Evolutionary conservation across 1,140 invertebrate genomes (phyloP).

Genomic region (Drosophila lini): DNA sequence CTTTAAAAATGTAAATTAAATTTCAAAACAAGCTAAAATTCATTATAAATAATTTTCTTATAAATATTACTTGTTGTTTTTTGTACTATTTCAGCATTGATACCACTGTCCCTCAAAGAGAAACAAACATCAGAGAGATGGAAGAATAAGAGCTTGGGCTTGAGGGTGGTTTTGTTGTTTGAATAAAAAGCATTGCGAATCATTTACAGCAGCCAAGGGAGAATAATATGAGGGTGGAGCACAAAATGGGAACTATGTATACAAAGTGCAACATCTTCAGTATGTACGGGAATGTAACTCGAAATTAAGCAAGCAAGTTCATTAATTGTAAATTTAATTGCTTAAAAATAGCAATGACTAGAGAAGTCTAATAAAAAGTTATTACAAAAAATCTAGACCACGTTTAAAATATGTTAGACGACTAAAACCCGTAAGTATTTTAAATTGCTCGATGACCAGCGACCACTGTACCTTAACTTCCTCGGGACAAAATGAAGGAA

Average conservation of each 20-base stretch:
- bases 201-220: constrained; percentile 4
- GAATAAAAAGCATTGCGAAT: constrained; percentile 48
- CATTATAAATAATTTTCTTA: not conserved
- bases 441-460: not conserved
- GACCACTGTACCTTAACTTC: constrained; percentile 7
- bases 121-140: constrained; percentile 2
- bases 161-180: constrained; percentile 29
- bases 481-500: not conserved
- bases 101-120: constrained; percentile 21
- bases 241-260: not conserved
- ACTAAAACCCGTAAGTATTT: not conserved
- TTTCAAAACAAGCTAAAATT: not conserved
- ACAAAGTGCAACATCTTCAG: constrained; percentile 41
- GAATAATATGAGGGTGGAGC: constrained; percentile 10
- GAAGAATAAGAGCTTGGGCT: not conserved
- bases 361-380: not conserved
- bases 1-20: not conserved
- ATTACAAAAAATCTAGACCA: too few species aligned
- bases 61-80: not conserved
- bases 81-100: not conserved
- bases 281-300: constrained; percentile 57
- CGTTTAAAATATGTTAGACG: not conserved
- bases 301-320: constrained; percentile 1
- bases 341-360: not conserved
- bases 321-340: not conserved